Evolutionary conservation across 2,888 invertebrate genomes (phyloP).

Genomic region (Abrostola triplasia): DNA sequence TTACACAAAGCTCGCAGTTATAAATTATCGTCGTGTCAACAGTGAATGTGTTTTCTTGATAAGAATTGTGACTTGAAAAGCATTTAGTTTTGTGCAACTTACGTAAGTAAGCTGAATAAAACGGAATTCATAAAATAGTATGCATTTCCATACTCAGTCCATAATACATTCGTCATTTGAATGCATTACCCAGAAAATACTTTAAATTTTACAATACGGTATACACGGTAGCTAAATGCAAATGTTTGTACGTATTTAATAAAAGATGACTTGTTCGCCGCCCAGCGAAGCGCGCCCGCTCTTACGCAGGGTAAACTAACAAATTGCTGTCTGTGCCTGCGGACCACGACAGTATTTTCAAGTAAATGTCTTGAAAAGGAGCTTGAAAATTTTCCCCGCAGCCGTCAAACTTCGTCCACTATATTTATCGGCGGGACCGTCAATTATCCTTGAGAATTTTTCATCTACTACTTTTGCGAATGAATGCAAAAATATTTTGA

Average conservation of each 20-base stretch:
- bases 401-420: conserved; percentile 58
- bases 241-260: conserved; percentile 59
- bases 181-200: conserved; percentile 36
- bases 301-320: conserved; percentile 64
- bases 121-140: not conserved
- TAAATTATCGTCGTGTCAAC: not conserved
- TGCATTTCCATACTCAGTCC: conserved; percentile 10
- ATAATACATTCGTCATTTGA: conserved; percentile 34
- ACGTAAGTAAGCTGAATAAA: not conserved
- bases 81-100: not conserved
- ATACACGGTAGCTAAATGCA: conserved; percentile 46
- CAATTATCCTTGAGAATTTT: conserved; percentile 51
- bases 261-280: conserved; percentile 58
- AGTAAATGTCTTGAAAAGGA: conserved; percentile 64
- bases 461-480: conserved; percentile 37
- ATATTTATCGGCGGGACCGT: conserved; percentile 52
- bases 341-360: conserved; percentile 49
- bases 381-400: conserved; percentile 53
- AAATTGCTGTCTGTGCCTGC: conserved; percentile 65
- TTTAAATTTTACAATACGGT: conserved; percentile 42
- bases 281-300: conserved; percentile 40
- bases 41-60: not conserved
- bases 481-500: conserved; percentile 39
- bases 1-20: too few species aligned
- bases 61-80: not conserved